Percentiles rank a stretch among this genome's conserved stretches.
Evolutionary conservation across 2,113 vertebrate species (phyloP).

Genomic region (Neolamprologus hecqui): DNA sequence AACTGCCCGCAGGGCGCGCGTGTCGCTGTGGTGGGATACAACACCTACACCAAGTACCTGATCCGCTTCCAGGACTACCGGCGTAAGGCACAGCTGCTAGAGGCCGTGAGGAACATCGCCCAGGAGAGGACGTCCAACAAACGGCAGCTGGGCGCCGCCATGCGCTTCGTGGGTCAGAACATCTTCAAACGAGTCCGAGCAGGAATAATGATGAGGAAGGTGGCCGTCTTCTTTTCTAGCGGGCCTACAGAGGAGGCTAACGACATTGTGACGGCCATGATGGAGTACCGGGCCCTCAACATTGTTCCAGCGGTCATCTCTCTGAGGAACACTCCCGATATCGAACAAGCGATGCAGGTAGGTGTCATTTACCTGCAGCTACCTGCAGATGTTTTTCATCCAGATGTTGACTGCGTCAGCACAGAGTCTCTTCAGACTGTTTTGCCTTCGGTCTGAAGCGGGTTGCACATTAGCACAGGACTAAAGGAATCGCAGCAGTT

Average conservation of each 20-base stretch:
- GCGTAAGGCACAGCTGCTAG: slow-evolving; percentile 57
- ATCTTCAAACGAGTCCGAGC: slow-evolving; percentile 76
- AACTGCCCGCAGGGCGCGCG: slow-evolving; percentile 80
- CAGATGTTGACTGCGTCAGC: not conserved
- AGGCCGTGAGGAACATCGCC: slow-evolving; percentile 65
- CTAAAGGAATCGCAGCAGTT: not conserved
- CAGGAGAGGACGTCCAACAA: slow-evolving; percentile 62
- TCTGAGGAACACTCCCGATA: slow-evolving; percentile 60
- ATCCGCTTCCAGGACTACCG: slow-evolving; percentile 80
- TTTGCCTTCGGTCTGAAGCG: not conserved
- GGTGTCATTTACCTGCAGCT: not conserved
- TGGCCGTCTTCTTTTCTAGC: slow-evolving; percentile 75
- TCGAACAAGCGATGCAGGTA: slow-evolving; percentile 71
- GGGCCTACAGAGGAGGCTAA: slow-evolving; percentile 51
- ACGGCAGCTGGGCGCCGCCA: slow-evolving; percentile 73
- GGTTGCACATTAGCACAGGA: fast-evolving
- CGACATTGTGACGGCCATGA: slow-evolving; percentile 66
- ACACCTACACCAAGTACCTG: slow-evolving; percentile 64
- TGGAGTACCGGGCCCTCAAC: slow-evolving; percentile 75
- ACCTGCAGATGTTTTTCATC: not conserved
- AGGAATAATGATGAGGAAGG: slow-evolving; percentile 75
- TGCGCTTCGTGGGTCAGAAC: slow-evolving; percentile 81
- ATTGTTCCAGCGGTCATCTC: slow-evolving; percentile 72
- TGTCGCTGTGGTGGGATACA: slow-evolving; percentile 77
- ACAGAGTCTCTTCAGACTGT: not conserved